Evolutionary conservation across 2,113 vertebrate species (phyloP).

Genomic region (Pogona vitticeps): DNA sequence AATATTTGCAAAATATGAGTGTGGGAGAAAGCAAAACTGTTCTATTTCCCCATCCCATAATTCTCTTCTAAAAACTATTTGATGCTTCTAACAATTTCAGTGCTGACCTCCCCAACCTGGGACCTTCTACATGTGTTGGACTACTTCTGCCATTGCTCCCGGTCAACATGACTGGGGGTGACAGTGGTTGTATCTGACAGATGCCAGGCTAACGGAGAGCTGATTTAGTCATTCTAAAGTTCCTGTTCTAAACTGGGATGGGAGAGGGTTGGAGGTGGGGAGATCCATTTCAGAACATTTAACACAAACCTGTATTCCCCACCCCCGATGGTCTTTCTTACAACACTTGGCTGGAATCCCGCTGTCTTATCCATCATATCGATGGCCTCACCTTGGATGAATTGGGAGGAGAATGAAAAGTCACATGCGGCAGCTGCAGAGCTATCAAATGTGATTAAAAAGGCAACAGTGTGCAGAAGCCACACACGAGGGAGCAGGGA

Average conservation of each 20-base stretch:
- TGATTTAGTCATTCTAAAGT: background rate
- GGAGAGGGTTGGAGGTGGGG: too few relatives aligned
- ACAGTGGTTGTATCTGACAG: background rate
- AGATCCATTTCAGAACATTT: too few relatives aligned
- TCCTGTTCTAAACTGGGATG: background rate
- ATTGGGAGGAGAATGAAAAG: background rate
- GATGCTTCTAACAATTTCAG: too few relatives aligned
- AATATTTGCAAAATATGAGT: too few relatives aligned
- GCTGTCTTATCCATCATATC: too few relatives aligned
- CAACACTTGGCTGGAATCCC: background rate
- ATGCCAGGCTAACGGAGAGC: background rate
- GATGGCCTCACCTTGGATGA: background rate
- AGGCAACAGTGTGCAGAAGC: slow-evolving; percentile 28
- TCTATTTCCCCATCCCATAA: too few relatives aligned
- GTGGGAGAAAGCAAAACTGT: too few relatives aligned
- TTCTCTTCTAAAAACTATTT: too few relatives aligned
- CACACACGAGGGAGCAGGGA: slow-evolving; percentile 56
- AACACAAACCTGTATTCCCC: background rate
- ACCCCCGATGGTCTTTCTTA: background rate
- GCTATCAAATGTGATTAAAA: background rate
- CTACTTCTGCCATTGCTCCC: background rate
- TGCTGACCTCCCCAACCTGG: background rate
- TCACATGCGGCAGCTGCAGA: background rate
- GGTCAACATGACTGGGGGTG: background rate
- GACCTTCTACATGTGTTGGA: background rate